phyloP scores from a whole-genome alignment of 2,888 invertebrate species.

The Amiota communis region DNA sequence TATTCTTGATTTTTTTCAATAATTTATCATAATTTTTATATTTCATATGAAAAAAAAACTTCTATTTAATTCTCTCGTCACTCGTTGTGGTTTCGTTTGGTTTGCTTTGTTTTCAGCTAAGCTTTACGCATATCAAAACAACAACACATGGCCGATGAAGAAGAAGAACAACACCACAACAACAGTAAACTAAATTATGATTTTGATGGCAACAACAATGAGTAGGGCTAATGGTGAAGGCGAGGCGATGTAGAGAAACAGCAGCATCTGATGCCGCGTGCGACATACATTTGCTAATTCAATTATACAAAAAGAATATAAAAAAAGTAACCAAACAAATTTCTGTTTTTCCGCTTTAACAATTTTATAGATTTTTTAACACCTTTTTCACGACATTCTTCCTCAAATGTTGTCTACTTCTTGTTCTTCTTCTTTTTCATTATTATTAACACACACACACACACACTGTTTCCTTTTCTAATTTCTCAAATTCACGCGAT shows the following conservation, averaged over 20 bases:
- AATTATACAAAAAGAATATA: slow-evolving; percentile 52
- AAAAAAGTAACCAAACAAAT: slow-evolving; percentile 29
- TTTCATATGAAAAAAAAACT: too few relatives aligned
- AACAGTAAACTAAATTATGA: slow-evolving; percentile 29
- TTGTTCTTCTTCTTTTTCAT: slow-evolving; percentile 3
- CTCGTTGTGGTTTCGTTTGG: not conserved
- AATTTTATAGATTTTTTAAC: slow-evolving; percentile 25
- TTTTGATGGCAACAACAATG: slow-evolving; percentile 10
- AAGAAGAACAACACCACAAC: slow-evolving; percentile 28
- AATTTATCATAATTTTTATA: not conserved
- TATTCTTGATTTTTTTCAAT: not conserved
- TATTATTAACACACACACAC: too few relatives aligned
- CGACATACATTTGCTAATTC: slow-evolving; percentile 52
- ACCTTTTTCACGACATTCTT: slow-evolving; percentile 24
- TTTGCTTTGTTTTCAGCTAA: not conserved
- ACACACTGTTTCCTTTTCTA: too few relatives aligned
- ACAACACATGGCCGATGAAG: not conserved
- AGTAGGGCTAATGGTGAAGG: slow-evolving; percentile 47
- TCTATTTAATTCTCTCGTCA: not conserved
- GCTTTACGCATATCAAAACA: slow-evolving; percentile 29
- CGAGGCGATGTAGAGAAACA: slow-evolving; percentile 34
- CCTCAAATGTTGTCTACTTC: slow-evolving; percentile 19
- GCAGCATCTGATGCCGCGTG: slow-evolving; percentile 1
- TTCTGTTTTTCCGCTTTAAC: not conserved
- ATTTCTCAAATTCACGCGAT: too few relatives aligned